phyloP scores from a whole-genome alignment of 2,888 invertebrate genomes.

The Coenonympha glycerion region DNA sequence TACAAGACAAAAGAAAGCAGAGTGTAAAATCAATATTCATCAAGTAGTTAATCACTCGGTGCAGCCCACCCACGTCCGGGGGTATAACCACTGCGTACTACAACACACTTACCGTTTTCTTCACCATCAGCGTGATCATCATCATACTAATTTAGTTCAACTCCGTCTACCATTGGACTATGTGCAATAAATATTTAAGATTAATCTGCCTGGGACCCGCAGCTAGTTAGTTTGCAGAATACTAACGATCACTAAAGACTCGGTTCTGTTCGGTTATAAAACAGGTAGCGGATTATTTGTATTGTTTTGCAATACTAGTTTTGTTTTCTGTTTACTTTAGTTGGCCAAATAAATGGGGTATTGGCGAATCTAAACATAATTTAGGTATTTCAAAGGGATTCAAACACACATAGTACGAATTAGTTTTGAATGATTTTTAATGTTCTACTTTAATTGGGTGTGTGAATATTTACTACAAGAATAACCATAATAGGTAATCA shows the following conservation, averaged over 20 bases:
- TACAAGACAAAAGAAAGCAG: slow-evolving; percentile 19
- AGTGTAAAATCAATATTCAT: slow-evolving; percentile 59
- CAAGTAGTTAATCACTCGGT: slow-evolving; percentile 58
- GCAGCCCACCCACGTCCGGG: slow-evolving; percentile 68
- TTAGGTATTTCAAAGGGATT: too few relatives aligned
- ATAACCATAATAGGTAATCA: too few relatives aligned
- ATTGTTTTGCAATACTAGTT: slow-evolving; percentile 31
- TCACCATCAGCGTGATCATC: slow-evolving; percentile 67
- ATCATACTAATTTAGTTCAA: slow-evolving; percentile 69
- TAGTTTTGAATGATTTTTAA: not conserved
- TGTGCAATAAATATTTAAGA: slow-evolving; percentile 76
- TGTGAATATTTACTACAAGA: too few relatives aligned
- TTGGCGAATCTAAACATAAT: slow-evolving; percentile 18
- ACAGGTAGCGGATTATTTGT: slow-evolving; percentile 32
- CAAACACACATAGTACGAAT: too few relatives aligned
- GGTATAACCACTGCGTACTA: too few relatives aligned
- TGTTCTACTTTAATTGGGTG: too few relatives aligned
- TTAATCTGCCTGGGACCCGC: slow-evolving; percentile 67
- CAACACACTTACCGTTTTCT: slow-evolving; percentile 62
- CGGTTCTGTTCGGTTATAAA: slow-evolving; percentile 35
- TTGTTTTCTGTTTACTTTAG: slow-evolving; percentile 29
- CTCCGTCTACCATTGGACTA: slow-evolving; percentile 61
- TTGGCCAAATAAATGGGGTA: slow-evolving; percentile 24
- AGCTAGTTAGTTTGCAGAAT: slow-evolving; percentile 57
- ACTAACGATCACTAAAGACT: slow-evolving; percentile 55